These are phyloP conservation scores for Festucalex cinctus DNA, from an alignment of 2,113 vertebrate genomes.

Conservation along the genomic window DNA sequence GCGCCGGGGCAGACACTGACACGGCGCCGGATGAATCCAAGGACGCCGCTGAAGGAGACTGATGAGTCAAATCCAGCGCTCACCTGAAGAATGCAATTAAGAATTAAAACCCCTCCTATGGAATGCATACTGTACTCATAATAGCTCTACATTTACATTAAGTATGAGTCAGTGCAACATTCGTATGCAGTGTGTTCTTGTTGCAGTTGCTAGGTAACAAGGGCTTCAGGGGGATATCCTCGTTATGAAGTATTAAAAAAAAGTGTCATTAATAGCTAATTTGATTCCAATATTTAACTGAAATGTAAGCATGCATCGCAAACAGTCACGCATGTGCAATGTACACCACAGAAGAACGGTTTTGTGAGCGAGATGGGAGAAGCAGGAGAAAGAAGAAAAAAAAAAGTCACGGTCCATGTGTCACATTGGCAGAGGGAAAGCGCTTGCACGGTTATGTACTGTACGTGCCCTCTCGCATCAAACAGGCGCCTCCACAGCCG, in stretches of 20 bases:
- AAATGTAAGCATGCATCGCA: conserved; percentile 15
- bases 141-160: conserved; percentile 39
- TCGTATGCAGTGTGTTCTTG: conserved; percentile 50
- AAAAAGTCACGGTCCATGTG: conserved; percentile 7
- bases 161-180: conserved; percentile 40
- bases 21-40: conserved; percentile 39
- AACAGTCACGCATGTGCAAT: neutral
- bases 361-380: conserved; percentile 2
- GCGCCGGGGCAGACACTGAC: conserved; percentile 28
- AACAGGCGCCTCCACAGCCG: conserved; percentile 57
- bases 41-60: conserved; percentile 35
- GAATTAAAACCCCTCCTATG: conserved; percentile 2
- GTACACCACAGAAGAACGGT: neutral
- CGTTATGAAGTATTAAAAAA: conserved; percentile 72
- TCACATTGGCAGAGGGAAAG: conserved; percentile 24
- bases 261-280: conserved; percentile 68
- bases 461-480: conserved; percentile 43
- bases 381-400: neutral
- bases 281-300: conserved; percentile 34
- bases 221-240: conserved; percentile 67
- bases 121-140: conserved; percentile 14
- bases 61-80: conserved; percentile 24
- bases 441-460: conserved; percentile 15
- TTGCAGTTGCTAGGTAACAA: conserved; percentile 80
- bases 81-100: neutral